Evolutionary conservation across 2,888 invertebrate species (phyloP), one percentile per base, ranked within the genome.

Genomic region (Drosophila barbarae): DNA sequence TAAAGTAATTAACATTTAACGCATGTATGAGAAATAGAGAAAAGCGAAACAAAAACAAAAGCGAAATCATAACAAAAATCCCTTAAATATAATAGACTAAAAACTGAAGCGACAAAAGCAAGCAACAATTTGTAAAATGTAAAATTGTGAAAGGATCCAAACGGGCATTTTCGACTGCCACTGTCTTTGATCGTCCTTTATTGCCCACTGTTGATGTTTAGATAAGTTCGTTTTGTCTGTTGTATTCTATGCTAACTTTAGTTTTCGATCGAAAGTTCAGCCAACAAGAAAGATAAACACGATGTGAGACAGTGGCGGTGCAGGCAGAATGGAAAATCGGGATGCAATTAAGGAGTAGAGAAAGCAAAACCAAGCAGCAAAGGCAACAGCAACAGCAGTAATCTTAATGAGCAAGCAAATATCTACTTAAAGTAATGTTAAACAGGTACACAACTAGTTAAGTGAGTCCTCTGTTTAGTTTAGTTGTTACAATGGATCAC

Each of bases 1-100:
- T 77, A 77, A 66, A 63, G 78, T 70, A 65, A 52, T 77, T 75
- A 77, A 49, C 71, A 85, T 70, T 50, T 75, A 83, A 80, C 77
- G 50, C 53, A 50, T 63, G 49, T 71, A 67, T 67, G 61, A 67
- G 60, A 69, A 70, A 70, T 63, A 54, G 53, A 68, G 66, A 57
- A 65, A 67, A 60, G 61, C 63, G 38, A 61, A 61, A 35, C 41
- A 65, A 65, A 52, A 64, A 47, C 46, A 21, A 47, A 47, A 47
- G 18, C 32, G 18, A 30, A 5, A 46, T 5, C 30, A 46, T 46
- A 47, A 55, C 12, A 47, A n/a, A 34, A 63, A 41, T 10, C 65
- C 42, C 63, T 28, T 63, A 63, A 63, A 65, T 65, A 65, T 65
- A 68, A 65, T 65, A 65, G 65, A 67, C 57, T 50, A 60, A 30